Base-by-base conservation (phyloP, 2,113 vertebrate species). In the Triplophysa siluroides region DNA sequence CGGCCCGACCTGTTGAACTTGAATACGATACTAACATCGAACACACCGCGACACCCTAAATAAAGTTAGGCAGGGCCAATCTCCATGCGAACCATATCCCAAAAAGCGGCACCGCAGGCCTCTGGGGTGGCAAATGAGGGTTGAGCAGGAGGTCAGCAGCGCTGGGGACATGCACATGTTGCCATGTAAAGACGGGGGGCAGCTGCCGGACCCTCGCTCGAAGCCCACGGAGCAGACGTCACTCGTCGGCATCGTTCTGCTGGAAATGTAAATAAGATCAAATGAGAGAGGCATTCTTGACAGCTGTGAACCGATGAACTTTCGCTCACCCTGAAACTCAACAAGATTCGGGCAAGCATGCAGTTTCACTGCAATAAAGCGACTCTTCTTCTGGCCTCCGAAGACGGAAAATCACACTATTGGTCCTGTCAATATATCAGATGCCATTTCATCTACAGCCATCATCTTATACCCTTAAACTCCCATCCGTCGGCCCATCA, bases 271-370 rank as follows among this genome's bases (percentile, higher is more conserved):
- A 89, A 89, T 74, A 87, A 89, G 88, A 85, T 86, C 83, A 87
- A 84, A 87, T 83, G 80, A 88, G 86, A 87, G 83, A 85, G 84
- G 85, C 83, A 88, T 90, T 84, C 54, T 84, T 88, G 90, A 90
- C 93, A 93, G 90, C 92, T 93, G 92, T 86, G 88, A 84, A 87
- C 88, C 58, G n/a, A 9, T 90, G 92, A 93, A 91, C 92, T 87
- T 78, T 86, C 41, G 60, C 63, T 89, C 90, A 93, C 89, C 91
- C 86, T 72, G 78, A 72, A 78, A 65, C 76, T 7, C 8, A 23
- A 24, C 58, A 13, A 60, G 33, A 56, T 69, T 64, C 47, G 26
- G 84, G 62, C 79, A 86, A 64, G 33, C 47, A 16, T 38, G 33
- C 33, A 38, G 14, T 80, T 60, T 69, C 50, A 64, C 80, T 74